Evolutionary conservation across 2,113 vertebrate genomes (phyloP).

Genomic region (Tamias sibiricus): DNA sequence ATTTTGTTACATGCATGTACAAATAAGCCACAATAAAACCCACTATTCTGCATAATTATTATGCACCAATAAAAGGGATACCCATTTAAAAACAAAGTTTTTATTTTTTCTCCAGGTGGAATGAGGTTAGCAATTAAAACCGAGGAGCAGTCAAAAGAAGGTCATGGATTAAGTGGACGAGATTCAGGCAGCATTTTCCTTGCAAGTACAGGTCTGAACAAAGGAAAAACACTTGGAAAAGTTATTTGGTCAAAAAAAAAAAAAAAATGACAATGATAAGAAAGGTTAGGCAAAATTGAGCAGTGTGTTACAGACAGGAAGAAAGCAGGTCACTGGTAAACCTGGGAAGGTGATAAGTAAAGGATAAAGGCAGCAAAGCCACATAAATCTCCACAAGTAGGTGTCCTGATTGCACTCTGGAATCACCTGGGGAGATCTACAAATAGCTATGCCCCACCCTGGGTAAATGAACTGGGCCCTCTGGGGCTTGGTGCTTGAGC

Average conservation of each 20-base stretch:
- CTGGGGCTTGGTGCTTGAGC: not conserved
- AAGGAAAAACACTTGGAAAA: slow-evolving; percentile 25
- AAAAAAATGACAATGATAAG: not conserved
- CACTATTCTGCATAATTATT: not conserved
- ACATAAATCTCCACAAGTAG: too few relatives aligned
- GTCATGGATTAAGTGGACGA: not conserved
- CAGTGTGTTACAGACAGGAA: not conserved
- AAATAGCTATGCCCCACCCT: not conserved
- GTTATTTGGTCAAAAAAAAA: not conserved
- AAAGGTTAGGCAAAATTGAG: not conserved
- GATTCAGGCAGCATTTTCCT: not conserved
- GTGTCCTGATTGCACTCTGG: too few relatives aligned
- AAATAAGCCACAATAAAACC: not conserved
- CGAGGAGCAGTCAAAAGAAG: slow-evolving; percentile 29
- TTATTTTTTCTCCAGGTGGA: not conserved
- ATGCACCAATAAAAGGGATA: not conserved
- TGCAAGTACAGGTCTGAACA: not conserved
- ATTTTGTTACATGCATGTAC: not conserved
- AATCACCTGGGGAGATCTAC: not conserved
- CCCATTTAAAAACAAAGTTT: not conserved
- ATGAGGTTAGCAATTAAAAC: not conserved
- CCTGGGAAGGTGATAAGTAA: not conserved
- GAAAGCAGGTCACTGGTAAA: not conserved
- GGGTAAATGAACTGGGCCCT: not conserved
- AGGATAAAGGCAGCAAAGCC: not conserved